Evolutionary conservation across 2,113 vertebrate genomes (phyloP).

Genomic region (Tonatia bakeri): DNA sequence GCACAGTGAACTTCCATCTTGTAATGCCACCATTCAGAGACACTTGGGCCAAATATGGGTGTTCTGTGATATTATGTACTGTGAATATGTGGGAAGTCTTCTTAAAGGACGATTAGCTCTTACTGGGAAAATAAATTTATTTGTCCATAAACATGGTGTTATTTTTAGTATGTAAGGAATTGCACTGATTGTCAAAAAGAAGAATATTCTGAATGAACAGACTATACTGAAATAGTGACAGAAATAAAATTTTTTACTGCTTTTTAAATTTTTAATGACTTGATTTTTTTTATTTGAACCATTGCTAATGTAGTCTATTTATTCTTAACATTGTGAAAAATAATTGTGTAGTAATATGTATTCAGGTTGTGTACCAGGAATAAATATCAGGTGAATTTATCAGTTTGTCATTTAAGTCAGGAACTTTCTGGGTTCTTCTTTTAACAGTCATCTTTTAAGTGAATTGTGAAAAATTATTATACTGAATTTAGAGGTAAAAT

Average conservation of each 20-base stretch:
- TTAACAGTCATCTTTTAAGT: not conserved
- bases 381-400: not conserved
- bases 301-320: not conserved
- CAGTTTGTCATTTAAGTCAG: not conserved
- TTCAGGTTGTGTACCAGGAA: not conserved
- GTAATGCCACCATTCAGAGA: conserved; percentile 92
- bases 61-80: conserved; percentile 91
- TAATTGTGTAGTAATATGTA: not conserved
- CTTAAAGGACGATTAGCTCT: conserved; percentile 88
- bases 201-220: conserved; percentile 36
- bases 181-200: conserved; percentile 4
- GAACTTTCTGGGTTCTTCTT: not conserved
- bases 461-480: conserved; percentile 32
- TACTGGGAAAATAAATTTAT: conserved; percentile 85
- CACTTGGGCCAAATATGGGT: conserved; percentile 90
- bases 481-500: conserved; percentile 38
- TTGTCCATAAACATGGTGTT: conserved; percentile 83
- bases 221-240: not conserved
- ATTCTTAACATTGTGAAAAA: conserved; percentile 35
- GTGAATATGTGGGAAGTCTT: conserved; percentile 87
- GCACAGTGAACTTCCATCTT: conserved; percentile 85
- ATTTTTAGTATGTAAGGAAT: conserved; percentile 84
- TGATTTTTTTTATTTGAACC: not conserved
- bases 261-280: conserved; percentile 28
- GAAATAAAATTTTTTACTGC: not conserved